Percentiles rank a stretch among this genome's conserved stretches.
Conservation (phyloP, 2,797 vertebrate species). For the Sternotherus odoratus region DNA sequence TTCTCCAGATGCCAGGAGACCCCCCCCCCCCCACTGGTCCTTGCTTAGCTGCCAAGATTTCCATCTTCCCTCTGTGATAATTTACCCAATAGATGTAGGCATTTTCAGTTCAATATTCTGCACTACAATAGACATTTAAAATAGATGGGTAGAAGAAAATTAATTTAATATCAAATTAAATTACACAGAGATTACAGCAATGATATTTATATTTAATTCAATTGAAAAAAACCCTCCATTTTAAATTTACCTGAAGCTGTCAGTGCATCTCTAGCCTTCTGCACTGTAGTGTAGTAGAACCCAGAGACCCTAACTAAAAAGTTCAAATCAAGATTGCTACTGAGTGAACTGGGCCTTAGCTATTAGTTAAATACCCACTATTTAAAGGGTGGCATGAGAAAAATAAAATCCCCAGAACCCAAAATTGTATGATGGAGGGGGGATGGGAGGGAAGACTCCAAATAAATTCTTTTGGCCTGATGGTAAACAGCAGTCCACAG, state of each 20-base stretch:
- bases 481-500: background rate
- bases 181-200: background rate
- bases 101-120: background rate
- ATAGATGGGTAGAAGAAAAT: background rate
- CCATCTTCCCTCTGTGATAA: background rate
- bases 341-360: background rate
- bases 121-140: background rate
- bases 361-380: background rate
- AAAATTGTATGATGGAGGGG: background rate
- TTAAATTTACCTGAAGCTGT: background rate
- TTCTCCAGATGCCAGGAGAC: background rate
- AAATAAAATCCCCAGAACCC: background rate
- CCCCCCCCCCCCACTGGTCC: background rate
- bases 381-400: background rate
- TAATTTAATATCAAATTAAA: background rate
- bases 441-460: background rate
- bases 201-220: background rate
- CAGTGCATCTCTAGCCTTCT: background rate
- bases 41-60: background rate
- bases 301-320: background rate
- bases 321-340: background rate
- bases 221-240: background rate
- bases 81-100: background rate
- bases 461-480: background rate
- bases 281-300: background rate